Evolutionary conservation across 2,888 invertebrate species (phyloP).

Genomic region (Hyles lineata): DNA sequence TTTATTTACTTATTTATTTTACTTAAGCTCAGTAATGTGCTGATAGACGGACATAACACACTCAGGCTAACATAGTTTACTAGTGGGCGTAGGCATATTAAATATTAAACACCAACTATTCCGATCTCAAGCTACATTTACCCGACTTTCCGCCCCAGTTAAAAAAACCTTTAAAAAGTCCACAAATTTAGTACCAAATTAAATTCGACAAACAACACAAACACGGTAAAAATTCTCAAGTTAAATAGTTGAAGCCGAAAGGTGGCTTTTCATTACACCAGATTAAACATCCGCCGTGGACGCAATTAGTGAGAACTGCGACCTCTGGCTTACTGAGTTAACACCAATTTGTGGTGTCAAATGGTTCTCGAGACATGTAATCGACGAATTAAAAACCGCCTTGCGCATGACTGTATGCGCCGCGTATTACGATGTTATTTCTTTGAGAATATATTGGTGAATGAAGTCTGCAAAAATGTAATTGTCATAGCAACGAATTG

Average conservation of each 20-base stretch:
- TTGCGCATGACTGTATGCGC: constrained; percentile 31
- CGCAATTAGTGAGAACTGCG: constrained; percentile 54
- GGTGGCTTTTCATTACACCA: constrained; percentile 28
- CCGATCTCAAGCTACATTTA: too few relatives aligned
- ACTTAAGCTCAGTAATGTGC: too few relatives aligned
- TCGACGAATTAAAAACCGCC: constrained; percentile 40
- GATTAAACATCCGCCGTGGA: constrained; percentile 46
- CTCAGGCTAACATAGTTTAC: too few relatives aligned
- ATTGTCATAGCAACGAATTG: neutral
- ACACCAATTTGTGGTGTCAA: constrained; percentile 71
- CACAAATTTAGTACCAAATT: neutral
- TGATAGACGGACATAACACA: too few relatives aligned
- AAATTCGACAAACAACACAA: neutral
- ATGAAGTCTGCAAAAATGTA: neutral
- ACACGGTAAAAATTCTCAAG: constrained; percentile 1
- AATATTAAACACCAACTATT: too few relatives aligned
- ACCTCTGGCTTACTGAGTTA: constrained; percentile 58
- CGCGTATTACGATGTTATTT: neutral
- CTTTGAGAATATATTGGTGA: neutral
- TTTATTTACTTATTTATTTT: too few relatives aligned
- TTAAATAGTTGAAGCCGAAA: constrained; percentile 7
- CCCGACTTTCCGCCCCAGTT: neutral
- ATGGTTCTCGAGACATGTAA: constrained; percentile 54
- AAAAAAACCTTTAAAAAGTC: neutral
- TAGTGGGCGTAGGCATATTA: too few relatives aligned